Evolutionary conservation across 2,888 invertebrate species (phyloP), one percentile per base, ranked within the genome.

Genomic region (Heteropelma amictum): DNA sequence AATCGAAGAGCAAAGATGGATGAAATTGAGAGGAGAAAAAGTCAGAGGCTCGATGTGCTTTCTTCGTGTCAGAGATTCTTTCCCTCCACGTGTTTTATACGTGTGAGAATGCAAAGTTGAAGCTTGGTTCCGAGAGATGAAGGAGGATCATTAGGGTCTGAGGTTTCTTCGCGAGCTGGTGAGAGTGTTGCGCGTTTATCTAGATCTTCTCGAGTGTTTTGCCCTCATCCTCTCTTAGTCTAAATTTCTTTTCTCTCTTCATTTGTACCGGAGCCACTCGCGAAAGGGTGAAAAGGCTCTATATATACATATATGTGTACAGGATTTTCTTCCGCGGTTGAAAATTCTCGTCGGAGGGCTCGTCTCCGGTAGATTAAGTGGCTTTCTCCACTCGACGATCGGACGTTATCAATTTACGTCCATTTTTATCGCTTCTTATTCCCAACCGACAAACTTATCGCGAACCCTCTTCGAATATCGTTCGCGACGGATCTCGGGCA

Each of bases 151-250:
- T 72, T 68, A 63, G 54, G 67, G 61, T 49, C 45, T 19, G 67
- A 54, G 61, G 61, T 26, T 33, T 67, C 47, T 61, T 61, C 26
- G 21, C 53, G 38, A n/a, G n/a, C n/a, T 23, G 26, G 7, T 40
- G 28, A 60, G 61, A 68, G 67, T 23, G 67, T 60, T 67, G 53
- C 30, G 54, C 60, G 72, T 56, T 72, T 72, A 72, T 72, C 61
- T 56, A 54, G 67, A 72, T 54, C 54, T 72, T 6, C 54, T 56
- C 56, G 35, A 72, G 65, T 45, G 53, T 6, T 56, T 10, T 40
- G 4, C 35, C 23, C 63, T 21, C 58, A 17, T 21, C 21, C 30
- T 12, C 10, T 45, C 45, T 33, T 17, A 14, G 3, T 30, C 49
- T 30, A 5, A 28, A 6, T 47, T 26, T 47, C 47, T 47, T 53